Evolutionary conservation across 2,888 invertebrate genomes (phyloP).

Genomic region (Digitonthophagus gazella): DNA sequence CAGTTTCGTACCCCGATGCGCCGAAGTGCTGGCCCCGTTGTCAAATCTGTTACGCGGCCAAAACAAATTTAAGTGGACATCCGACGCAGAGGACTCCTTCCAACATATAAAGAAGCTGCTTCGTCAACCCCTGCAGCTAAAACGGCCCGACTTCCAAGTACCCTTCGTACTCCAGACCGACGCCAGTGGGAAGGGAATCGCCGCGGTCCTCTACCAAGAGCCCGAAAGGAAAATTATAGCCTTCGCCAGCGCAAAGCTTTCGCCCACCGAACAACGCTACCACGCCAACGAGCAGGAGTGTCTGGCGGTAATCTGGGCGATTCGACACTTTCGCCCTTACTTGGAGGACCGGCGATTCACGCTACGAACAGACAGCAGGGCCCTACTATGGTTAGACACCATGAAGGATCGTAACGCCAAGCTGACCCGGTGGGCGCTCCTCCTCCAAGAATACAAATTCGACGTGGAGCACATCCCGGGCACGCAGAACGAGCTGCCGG

Average conservation of each 20-base stretch:
- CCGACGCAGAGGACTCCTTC: slow-evolving; percentile 26
- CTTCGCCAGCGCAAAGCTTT: too few species aligned
- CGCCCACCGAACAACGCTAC: slow-evolving; percentile 25
- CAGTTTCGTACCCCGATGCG: slow-evolving; percentile 34
- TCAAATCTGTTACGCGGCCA: too few species aligned
- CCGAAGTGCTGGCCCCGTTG: slow-evolving; percentile 31
- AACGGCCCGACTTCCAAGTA: too few species aligned
- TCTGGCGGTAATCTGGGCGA: too few species aligned
- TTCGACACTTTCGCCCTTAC: too few species aligned
- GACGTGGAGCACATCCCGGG: slow-evolving; percentile 35
- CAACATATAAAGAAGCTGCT: slow-evolving; percentile 25
- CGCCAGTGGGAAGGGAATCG: slow-evolving; percentile 33
- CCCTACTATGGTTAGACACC: slow-evolving; percentile 30
- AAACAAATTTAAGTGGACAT: slow-evolving; percentile 26
- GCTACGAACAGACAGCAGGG: too few species aligned
- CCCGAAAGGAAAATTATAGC: slow-evolving; percentile 26
- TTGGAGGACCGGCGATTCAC: too few species aligned
- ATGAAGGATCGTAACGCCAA: slow-evolving; percentile 26
- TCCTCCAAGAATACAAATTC: slow-evolving; percentile 31
- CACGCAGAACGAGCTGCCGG: slow-evolving; percentile 30
- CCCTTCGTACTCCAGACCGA: too few species aligned
- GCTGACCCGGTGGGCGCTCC: slow-evolving; percentile 29
- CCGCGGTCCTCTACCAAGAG: slow-evolving; percentile 34
- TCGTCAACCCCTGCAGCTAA: slow-evolving; percentile 30
- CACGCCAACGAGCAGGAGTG: slow-evolving; percentile 38